Conservation (phyloP, 2,888 invertebrate species). For the Quadroppia sp. region DNA sequence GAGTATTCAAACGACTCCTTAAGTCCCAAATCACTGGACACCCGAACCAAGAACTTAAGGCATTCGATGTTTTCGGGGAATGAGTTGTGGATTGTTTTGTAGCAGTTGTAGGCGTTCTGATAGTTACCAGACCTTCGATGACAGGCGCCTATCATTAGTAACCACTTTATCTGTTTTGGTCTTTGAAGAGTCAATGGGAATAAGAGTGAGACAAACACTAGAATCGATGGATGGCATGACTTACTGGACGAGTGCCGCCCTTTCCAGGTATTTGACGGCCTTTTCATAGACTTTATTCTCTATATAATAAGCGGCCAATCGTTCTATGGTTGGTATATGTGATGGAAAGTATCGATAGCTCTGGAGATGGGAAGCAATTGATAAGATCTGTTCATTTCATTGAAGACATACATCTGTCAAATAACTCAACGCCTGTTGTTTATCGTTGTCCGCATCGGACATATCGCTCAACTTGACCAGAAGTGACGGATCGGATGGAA, state of each 20-base stretch:
- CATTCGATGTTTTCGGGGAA: conserved; percentile 96
- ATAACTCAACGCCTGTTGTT: conserved; percentile 80
- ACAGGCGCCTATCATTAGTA: conserved; percentile 78
- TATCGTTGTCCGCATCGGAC: conserved; percentile 83
- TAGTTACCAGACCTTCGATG: conserved; percentile 76
- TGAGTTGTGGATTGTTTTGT: conserved; percentile 75
- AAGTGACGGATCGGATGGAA: conserved; percentile 83
- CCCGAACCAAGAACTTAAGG: conserved; percentile 76
- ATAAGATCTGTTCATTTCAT: background rate
- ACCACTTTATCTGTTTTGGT: conserved; percentile 77
- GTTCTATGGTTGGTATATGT: conserved; percentile 72
- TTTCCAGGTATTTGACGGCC: conserved; percentile 75
- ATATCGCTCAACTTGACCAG: conserved; percentile 83
- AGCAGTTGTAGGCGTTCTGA: conserved; percentile 73
- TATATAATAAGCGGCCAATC: conserved; percentile 82
- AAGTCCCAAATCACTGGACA: conserved; percentile 83
- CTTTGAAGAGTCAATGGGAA: too few species aligned
- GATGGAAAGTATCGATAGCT: conserved; percentile 65
- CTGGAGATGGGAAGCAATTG: background rate
- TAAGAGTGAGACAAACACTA: too few species aligned
- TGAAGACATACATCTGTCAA: conserved; percentile 63
- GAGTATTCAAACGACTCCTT: conserved; percentile 81
- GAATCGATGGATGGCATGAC: conserved; percentile 42
- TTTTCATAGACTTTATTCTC: conserved; percentile 83
- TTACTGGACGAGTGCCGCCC: conserved; percentile 66